Base-by-base conservation (phyloP, 2,113 vertebrate species). In the Gasterosteus aculeatus region DNA sequence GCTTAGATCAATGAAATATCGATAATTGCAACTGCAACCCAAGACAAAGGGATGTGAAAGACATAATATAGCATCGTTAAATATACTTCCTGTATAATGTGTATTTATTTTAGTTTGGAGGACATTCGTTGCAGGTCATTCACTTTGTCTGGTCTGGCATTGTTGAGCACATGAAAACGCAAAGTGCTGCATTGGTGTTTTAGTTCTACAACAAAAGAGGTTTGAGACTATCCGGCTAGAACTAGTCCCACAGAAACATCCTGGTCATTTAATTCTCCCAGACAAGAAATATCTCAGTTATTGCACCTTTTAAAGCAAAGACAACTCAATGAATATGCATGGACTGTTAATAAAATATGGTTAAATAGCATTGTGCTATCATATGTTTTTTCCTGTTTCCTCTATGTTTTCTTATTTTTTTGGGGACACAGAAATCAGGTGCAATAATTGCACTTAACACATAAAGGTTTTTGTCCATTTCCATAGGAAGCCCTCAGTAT, bases 241-340 rank as follows among this genome's bases (percentile, higher is more conserved):
- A 60, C 33, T 47, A 84, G 56, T 59, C 44, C 64, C 39, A 72
- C 67, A 78, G 78, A 78, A 73, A 65, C 51, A 42, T 65, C 39
- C 58, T 56, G 59, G 67, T 72, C 78, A 78, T 78, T 82, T 82
- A 69, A 81, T 67, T 75, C 7, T 22, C 82, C 75, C 62, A 69
- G 59, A 74, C 47, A 71, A 69, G 86, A 86, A 79, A 82, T 75
- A 77, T 76, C 56, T 64, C 64, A 59, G 76, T 85, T 75, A 57
- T 74, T 72, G 69, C 8, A 18, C 75, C 71, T 79, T 81, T 67
- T 38, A 38, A 78, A 81, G 82, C 75, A 38, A 10, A 18, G 47
- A 29, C 16, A 58, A 61, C 60, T 74, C 66, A 54, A 87, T 88
- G 79, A 85, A 89, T 87, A 86, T 89, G 71, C 22, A 2, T 74